phyloP scores from a whole-genome alignment of 1,140 invertebrate genomes.

The Orchestia grillus region DNA sequence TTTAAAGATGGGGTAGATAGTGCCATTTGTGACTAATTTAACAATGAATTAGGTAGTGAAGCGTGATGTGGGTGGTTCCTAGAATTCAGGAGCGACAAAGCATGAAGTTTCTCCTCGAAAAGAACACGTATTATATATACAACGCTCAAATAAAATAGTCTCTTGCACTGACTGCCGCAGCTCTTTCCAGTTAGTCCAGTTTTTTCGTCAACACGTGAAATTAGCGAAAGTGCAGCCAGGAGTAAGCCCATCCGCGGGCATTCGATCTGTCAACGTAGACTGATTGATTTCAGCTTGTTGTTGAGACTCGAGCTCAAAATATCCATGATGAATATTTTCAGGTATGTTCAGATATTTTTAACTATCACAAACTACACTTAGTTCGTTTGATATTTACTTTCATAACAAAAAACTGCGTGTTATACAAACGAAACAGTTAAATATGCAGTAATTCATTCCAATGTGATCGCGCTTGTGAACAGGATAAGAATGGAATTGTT shows the following conservation, averaged over 20 bases:
- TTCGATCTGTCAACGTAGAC: background rate
- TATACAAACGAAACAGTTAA: background rate
- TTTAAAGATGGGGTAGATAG: too few relatives aligned
- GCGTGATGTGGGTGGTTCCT: too few relatives aligned
- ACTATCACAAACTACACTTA: too few relatives aligned
- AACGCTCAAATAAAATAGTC: background rate
- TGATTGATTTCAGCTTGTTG: background rate
- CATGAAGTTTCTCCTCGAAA: too few relatives aligned
- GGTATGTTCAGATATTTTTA: too few relatives aligned
- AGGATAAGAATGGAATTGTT: background rate
- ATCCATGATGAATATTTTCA: background rate
- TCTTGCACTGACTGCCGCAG: background rate
- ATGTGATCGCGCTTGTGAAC: background rate
- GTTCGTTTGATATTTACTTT: background rate
- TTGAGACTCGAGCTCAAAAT: background rate
- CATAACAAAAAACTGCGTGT: background rate
- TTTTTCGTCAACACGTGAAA: background rate
- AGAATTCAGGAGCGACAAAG: too few relatives aligned
- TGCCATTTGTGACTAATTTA: too few relatives aligned
- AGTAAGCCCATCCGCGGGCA: background rate
- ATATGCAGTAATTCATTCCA: background rate
- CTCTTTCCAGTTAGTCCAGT: background rate
- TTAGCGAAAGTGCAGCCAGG: background rate
- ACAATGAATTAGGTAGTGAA: too few relatives aligned
- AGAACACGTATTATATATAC: too few relatives aligned